Percentiles rank a stretch among this genome's conserved stretches.
phyloP scores from a whole-genome alignment of 1,140 invertebrate species.

The Euwallacea similis region DNA sequence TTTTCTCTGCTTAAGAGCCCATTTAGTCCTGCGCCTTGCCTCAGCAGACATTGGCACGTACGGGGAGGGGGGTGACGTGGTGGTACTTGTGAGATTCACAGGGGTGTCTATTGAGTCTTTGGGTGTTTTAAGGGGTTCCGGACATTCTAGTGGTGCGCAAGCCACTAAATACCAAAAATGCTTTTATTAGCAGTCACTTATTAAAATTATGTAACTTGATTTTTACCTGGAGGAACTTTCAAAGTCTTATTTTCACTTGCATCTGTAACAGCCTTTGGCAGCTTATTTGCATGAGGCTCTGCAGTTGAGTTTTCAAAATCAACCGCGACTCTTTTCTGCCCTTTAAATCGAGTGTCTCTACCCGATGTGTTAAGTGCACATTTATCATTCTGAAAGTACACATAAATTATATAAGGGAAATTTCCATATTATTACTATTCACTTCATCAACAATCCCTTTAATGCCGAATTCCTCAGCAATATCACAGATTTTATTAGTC shows the following conservation, averaged over 20 bases:
- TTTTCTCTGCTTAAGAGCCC: constrained; percentile 46
- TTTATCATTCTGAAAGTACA: no score
- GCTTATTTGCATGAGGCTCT: not conserved
- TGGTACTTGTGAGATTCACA: not conserved
- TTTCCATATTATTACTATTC: not conserved
- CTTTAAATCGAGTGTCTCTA: constrained; percentile 43
- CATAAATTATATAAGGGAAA: no score
- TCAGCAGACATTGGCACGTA: constrained; percentile 4
- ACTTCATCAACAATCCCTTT: constrained; percentile 40
- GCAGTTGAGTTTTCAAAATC: constrained; percentile 35
- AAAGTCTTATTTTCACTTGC: no score
- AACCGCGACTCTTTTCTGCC: constrained; percentile 44
- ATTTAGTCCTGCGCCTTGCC: constrained; percentile 33
- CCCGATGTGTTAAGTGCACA: not conserved
- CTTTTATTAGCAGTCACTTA: no score
- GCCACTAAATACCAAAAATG: no score
- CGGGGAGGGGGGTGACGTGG: not conserved
- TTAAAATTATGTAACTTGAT: no score
- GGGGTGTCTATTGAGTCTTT: not conserved
- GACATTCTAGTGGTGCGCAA: no score
- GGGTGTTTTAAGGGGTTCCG: not conserved
- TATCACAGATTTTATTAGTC: constrained; percentile 38
- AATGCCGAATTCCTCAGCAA: constrained; percentile 47
- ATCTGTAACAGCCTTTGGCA: not conserved
- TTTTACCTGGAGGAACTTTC: no score